These are phyloP conservation scores for Morpho achilles DNA, from an alignment of 2,888 invertebrate species.

Conservation along the genomic window DNA sequence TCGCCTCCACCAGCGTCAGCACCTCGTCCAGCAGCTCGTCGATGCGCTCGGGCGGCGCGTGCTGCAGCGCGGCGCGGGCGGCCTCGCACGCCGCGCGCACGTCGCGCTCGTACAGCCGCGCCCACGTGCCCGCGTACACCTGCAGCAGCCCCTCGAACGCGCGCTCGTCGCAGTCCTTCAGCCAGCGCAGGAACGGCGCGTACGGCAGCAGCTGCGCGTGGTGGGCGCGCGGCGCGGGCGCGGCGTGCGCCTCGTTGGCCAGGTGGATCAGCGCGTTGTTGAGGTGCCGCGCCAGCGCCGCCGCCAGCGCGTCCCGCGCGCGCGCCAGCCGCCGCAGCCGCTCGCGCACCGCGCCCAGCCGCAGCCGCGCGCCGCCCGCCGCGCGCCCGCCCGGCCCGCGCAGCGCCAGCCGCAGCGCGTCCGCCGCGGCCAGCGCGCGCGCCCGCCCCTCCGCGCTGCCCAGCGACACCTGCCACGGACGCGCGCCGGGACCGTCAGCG, in stretches of 20 bases:
- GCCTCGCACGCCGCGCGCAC: constrained; percentile 87
- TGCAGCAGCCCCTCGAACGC: constrained; percentile 57
- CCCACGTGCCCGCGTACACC: constrained; percentile 88
- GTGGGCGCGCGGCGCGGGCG: constrained; percentile 64
- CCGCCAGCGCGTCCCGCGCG: constrained; percentile 69
- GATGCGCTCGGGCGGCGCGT: constrained; percentile 37
- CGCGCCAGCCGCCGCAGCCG: constrained; percentile 51
- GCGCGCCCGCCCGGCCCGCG: constrained; percentile 34
- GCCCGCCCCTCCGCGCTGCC: constrained; percentile 48
- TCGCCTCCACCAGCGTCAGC: constrained; percentile 91
- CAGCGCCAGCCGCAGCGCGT: constrained; percentile 36
- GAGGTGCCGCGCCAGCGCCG: constrained; percentile 90
- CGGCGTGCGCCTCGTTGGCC: constrained; percentile 80
- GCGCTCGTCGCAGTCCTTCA: constrained; percentile 89
- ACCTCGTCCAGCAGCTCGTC: constrained; percentile 77
- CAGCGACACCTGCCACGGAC: constrained; percentile 39
- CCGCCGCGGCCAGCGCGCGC: constrained; percentile 46
- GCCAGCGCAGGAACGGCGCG: constrained; percentile 94
- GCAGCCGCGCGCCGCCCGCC: constrained; percentile 37
- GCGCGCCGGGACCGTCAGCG: constrained; percentile 30
- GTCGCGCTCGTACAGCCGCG: constrained; percentile 93
- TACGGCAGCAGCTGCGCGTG: constrained; percentile 93
- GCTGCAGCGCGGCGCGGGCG: constrained; percentile 75
- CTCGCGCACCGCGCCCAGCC: constrained; percentile 53
- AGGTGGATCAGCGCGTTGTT: constrained; percentile 97